Conservation (phyloP, 2,888 invertebrate species). For the Augochlorella aurata region DNA sequence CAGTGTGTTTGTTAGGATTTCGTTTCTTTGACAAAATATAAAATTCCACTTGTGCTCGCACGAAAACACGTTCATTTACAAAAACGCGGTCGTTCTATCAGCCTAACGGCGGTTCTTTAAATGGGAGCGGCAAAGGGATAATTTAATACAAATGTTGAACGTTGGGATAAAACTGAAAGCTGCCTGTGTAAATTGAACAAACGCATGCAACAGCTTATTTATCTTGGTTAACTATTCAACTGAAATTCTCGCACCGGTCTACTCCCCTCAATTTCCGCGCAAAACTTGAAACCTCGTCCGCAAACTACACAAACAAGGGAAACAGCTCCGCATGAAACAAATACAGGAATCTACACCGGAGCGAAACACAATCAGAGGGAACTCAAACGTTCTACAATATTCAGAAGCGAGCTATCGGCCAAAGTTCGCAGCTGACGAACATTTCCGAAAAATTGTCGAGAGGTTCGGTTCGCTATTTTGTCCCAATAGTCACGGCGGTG, state of each 20-base stretch:
- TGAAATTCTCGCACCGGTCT: background rate
- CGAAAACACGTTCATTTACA: no score
- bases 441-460: background rate
- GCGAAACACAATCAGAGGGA: background rate
- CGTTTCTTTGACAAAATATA: no score
- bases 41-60: no score
- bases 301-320: background rate
- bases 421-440: background rate
- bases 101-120: no score
- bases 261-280: background rate
- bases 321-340: background rate
- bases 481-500: background rate
- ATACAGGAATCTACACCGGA: background rate
- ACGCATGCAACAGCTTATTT: background rate
- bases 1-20: no score
- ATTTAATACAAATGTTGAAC: no score
- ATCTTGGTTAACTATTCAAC: background rate
- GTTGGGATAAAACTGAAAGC: no score
- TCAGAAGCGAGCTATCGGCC: background rate
- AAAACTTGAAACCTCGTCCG: background rate
- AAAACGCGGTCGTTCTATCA: no score
- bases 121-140: no score
- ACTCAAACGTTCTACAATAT: background rate
- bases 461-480: background rate
- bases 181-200: no score